These are phyloP conservation scores for Sclerodermus sp. DNA, from an alignment of 2,888 invertebrate species.

Conservation along the genomic window DNA sequence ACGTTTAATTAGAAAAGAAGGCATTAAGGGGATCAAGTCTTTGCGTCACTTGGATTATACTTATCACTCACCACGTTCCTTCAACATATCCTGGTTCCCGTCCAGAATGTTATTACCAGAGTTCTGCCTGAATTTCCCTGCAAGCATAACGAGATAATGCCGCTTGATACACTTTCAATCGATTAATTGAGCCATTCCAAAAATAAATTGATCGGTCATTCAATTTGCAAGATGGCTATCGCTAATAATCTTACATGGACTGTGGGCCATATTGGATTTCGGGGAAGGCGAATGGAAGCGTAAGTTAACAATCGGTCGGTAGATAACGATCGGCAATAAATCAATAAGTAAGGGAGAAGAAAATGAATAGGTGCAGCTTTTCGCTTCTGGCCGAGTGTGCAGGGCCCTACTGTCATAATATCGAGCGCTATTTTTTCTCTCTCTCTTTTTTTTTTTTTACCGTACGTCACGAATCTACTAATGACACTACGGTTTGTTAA, in stretches of 20 bases:
- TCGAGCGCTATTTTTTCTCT: no score
- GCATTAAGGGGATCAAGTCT: background rate
- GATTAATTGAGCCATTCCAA: background rate
- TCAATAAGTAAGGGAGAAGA: no score
- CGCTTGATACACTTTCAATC: background rate
- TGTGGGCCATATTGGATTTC: no score
- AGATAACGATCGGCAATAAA: no score
- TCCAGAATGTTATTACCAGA: constrained; percentile 48
- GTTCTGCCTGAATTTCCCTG: constrained; percentile 52
- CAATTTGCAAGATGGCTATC: no score
- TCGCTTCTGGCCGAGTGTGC: no score
- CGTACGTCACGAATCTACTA: constrained; percentile 13
- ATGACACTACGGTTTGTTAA: constrained; percentile 15
- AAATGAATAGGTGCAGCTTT: no score
- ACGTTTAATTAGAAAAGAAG: background rate
- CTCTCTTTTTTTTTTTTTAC: no score
- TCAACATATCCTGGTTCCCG: constrained; percentile 53
- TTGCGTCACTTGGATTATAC: background rate
- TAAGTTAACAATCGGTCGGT: no score
- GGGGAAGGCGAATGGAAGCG: no score
- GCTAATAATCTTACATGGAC: no score
- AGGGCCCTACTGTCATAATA: no score
- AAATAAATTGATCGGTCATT: background rate
- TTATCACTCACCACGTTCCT: constrained; percentile 45
- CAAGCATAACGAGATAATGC: constrained; percentile 22